Evolutionary conservation across 2,888 invertebrate species (phyloP), one percentile per base, ranked within the genome.

Genomic region (Nomada fucata): DNA sequence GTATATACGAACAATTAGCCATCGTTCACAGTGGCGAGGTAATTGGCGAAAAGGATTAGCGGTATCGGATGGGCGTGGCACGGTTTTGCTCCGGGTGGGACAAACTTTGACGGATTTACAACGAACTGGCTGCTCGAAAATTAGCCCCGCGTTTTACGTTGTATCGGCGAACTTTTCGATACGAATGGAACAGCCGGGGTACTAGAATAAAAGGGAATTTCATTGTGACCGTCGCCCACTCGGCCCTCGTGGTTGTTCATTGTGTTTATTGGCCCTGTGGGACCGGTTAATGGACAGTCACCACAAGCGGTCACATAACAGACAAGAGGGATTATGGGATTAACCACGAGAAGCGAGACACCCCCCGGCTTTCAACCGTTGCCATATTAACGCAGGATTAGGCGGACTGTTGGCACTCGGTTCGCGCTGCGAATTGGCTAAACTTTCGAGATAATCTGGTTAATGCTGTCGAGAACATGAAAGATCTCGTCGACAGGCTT

Each of bases 341-440:
- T 86, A 80, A 86, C 83, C 76, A 42, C 75, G 64, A 70, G 52
- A 3, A 44, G 11, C 5, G 5, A n/a, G 42, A n/a, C 18, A 23
- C 9, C 57, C 57, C 1, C 11, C 29, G 1, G n/a, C 26, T 65
- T 61, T 60, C 2, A 50, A 1, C 47, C 29, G 9, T n/a, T 18
- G 55, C 0, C 50, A 29, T 61, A 85, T 76, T 84, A 82, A 13
- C 67, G 59, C 1, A 0, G 76, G 75, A 87, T 85, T 87, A 90
- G 89, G 89, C 88, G 89, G 85, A 84, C 72, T 90, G 90, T 90
- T 90, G 89, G 73, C 79, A 85, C 87, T 87, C 82, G 74, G 71
- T 44, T 83, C 71, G 76, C 68, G 76, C 81, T 81, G 75, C 59
- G 80, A 89, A 89, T 90, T 84, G 79, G 84, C 86, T 82, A 86